Evolutionary conservation across 1,140 invertebrate species (phyloP).

Genomic region (Zaprionus inermis): DNA sequence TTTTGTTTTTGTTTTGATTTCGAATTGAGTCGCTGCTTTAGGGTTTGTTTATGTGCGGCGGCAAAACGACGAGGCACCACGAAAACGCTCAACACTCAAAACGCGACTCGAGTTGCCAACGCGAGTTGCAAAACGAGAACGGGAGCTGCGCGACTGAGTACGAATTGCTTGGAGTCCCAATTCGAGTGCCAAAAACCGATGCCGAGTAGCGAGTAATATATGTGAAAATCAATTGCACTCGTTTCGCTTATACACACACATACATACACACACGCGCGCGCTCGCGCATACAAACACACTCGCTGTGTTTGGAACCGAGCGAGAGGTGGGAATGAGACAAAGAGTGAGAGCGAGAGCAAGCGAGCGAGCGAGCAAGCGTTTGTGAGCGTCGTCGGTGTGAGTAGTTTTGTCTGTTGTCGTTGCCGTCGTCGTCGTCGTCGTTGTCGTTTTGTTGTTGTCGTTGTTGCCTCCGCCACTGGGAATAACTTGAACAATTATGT

Average conservation of each 20-base stretch:
- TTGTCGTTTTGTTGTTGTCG: constrained; percentile 11
- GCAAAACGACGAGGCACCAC: not conserved
- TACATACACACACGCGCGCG: constrained; percentile 15
- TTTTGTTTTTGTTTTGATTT: constrained; percentile 24
- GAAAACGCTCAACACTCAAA: constrained; percentile 24
- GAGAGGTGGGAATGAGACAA: constrained; percentile 6
- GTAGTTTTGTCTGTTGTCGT: constrained; percentile 43
- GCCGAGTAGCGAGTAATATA: constrained; percentile 32
- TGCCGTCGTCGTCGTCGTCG: constrained; percentile 16
- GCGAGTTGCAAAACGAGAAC: constrained; percentile 4
- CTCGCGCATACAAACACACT: constrained; percentile 20
- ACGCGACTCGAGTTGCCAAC: not conserved
- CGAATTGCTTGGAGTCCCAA: constrained; percentile 13
- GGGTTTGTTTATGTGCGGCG: constrained; percentile 32
- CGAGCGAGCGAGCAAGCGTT: constrained; percentile 45
- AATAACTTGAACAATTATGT: not conserved
- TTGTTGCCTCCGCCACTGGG: constrained; percentile 14
- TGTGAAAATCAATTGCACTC: constrained; percentile 57
- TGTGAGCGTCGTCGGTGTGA: constrained; percentile 38
- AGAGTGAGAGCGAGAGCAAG: constrained; percentile 29
- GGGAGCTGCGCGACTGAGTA: not conserved
- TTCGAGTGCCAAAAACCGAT: constrained; percentile 15
- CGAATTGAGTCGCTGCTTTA: not conserved
- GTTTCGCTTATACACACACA: constrained; percentile 55
- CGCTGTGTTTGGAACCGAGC: not conserved